Evolutionary conservation across 2,888 invertebrate genomes (phyloP).

Genomic region (Vandiemenella viatica): DNA sequence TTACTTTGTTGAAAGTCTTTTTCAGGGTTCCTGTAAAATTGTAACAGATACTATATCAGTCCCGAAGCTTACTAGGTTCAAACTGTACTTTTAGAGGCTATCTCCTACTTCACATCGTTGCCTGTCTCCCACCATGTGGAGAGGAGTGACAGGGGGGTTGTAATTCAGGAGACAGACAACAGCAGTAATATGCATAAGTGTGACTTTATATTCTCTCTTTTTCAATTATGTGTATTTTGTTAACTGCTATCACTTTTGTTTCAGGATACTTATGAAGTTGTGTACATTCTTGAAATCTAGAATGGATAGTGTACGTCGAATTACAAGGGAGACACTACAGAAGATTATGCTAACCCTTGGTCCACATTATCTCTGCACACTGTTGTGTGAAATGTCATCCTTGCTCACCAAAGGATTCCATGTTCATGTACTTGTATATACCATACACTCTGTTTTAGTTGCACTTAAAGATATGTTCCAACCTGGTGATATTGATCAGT

Average conservation of each 20-base stretch:
- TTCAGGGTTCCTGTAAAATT: too few relatives aligned
- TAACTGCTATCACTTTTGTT: conserved; percentile 27
- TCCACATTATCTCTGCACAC: conserved; percentile 55
- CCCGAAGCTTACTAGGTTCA: too few relatives aligned
- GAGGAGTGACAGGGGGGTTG: too few relatives aligned
- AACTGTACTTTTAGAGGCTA: too few relatives aligned
- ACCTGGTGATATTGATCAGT: conserved; percentile 62
- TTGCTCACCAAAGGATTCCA: conserved; percentile 72
- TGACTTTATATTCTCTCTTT: too few relatives aligned
- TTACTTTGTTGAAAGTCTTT: too few relatives aligned
- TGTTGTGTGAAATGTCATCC: conserved; percentile 66
- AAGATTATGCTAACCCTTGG: conserved; percentile 80
- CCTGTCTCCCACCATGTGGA: too few relatives aligned
- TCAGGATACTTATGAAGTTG: conserved; percentile 69
- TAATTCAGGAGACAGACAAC: too few relatives aligned
- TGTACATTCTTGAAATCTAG: conserved; percentile 83
- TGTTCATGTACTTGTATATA: conserved; percentile 81
- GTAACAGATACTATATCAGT: too few relatives aligned
- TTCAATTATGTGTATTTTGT: conserved; percentile 1
- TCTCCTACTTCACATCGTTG: too few relatives aligned
- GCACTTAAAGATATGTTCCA: conserved; percentile 53
- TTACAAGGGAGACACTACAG: conserved; percentile 79
- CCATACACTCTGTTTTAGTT: conserved; percentile 68
- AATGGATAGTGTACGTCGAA: conserved; percentile 67
- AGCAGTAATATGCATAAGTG: too few relatives aligned